Conservation (phyloP, 2,888 invertebrate genomes). For the Parochlus steinenii region DNA sequence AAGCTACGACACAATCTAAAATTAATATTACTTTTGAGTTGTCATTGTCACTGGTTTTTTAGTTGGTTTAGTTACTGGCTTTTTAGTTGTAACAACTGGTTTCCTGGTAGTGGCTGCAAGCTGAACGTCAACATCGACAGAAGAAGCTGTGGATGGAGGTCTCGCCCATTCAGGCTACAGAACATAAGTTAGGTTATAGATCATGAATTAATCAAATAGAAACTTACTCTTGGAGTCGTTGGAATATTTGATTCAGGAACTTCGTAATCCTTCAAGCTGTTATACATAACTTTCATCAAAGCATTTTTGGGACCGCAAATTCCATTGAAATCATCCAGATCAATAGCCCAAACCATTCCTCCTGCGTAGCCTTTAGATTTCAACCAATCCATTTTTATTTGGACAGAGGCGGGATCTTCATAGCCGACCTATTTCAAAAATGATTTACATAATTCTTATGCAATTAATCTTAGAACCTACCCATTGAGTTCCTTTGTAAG, state of each 20-base stretch:
- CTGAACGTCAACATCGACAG: constrained; percentile 34
- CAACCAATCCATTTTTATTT: constrained; percentile 82
- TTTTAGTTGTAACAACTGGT: constrained; percentile 20
- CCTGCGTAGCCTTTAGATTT: constrained; percentile 68
- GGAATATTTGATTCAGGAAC: constrained; percentile 50
- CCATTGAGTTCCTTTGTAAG: constrained; percentile 79
- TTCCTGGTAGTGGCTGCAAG: constrained; percentile 21
- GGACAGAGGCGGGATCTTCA: constrained; percentile 62
- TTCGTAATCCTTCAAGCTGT: constrained; percentile 49
- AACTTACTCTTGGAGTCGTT: constrained; percentile 51
- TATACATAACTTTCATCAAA: constrained; percentile 52
- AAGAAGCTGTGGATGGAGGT: constrained; percentile 49
- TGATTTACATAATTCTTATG: too few relatives aligned
- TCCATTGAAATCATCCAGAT: constrained; percentile 72
- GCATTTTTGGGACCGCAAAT: constrained; percentile 63
- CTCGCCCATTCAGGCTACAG: constrained; percentile 65
- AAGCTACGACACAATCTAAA: too few relatives aligned
- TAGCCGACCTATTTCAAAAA: too few relatives aligned
- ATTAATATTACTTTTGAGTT: constrained; percentile 18
- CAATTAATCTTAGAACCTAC: too few relatives aligned
- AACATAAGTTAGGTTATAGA: constrained; percentile 10
- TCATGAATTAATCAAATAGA: constrained; percentile 12
- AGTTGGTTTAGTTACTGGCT: constrained; percentile 15
- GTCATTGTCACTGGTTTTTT: constrained; percentile 17
- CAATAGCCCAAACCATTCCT: constrained; percentile 82